Conservation (phyloP, 1,140 invertebrate species). For the Diabrotica undecimpunctata region DNA sequence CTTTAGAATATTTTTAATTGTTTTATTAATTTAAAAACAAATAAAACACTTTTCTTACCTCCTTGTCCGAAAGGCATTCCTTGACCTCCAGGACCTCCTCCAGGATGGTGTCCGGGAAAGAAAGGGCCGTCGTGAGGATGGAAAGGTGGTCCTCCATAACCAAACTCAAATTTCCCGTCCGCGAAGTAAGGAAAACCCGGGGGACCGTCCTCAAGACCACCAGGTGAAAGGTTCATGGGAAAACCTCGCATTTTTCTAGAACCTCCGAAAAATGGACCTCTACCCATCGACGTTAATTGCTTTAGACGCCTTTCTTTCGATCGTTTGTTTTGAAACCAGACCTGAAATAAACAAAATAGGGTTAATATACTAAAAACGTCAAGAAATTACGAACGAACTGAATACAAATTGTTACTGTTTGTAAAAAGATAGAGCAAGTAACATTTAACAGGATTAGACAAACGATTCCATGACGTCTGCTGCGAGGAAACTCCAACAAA, state of each 20-base stretch:
- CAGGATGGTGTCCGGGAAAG: slow-evolving; percentile 74
- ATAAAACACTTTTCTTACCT: slow-evolving; percentile 50
- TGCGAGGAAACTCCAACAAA: too few species aligned
- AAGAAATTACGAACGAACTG: neutral
- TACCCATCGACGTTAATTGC: slow-evolving; percentile 87
- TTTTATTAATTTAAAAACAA: too few species aligned
- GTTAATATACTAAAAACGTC: neutral
- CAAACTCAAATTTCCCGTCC: slow-evolving; percentile 86
- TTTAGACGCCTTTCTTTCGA: slow-evolving; percentile 95
- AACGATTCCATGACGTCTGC: too few species aligned
- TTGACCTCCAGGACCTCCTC: slow-evolving; percentile 68
- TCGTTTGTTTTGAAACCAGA: slow-evolving; percentile 99
- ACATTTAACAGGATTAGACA: too few species aligned
- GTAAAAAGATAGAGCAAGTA: neutral
- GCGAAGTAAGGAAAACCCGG: slow-evolving; percentile 84
- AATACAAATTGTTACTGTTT: neutral
- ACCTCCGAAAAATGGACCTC: slow-evolving; percentile 83
- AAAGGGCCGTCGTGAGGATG: slow-evolving; percentile 82
- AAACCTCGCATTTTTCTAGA: slow-evolving; percentile 87
- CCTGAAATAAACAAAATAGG: slow-evolving; percentile 57
- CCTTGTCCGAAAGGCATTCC: slow-evolving; percentile 70
- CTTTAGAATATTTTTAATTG: neutral
- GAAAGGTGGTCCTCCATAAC: slow-evolving; percentile 78
- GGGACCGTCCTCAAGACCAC: slow-evolving; percentile 73
- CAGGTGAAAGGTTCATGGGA: slow-evolving; percentile 83